Base-by-base conservation (phyloP, 2,113 vertebrate species). In the Megaptera novaeangliae region DNA sequence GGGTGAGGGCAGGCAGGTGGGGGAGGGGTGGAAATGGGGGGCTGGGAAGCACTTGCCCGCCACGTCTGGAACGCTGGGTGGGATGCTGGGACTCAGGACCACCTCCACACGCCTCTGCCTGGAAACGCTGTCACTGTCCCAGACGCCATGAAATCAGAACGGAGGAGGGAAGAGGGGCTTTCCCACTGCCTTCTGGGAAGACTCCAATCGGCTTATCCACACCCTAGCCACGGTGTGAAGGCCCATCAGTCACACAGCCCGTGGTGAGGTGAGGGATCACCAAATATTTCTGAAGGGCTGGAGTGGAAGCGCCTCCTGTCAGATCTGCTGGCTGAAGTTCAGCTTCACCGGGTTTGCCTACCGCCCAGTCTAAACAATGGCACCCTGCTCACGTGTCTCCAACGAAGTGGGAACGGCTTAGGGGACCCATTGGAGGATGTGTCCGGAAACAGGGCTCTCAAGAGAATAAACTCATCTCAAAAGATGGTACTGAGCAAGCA, bases 81-180 rank as follows among this genome's bases (percentile, higher is more conserved):
- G 94, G 44, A 87, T 2, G 23, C 72, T 11, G 44, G 29, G 13
- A 64, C n/a, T 89, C 61, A 80, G 13, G 39, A n/a, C 34, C 6
- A 1, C 25, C 61, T 87, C 63, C 82, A 66, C 23, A 52, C 31
- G 46, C 11, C 6, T 69, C 66, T 68, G 59, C 85, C 59, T 52
- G 23, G 15, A 64, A 80, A 68, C 36, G 17, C 31, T 92, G n/a
- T 68, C n/a, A n/a, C 27, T 66, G 46, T 21, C 46, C 39, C 71
- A 69, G 39, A 92, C 29, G 55, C 39, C 55, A 93, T 59, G 71
- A 90, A 81, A 78, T 95, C 66, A 89, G 41, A 84, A 83, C 39
- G 1, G 15, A 2, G 31, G 46, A 75, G 68, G n/a, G 57, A 7
- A 39, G 27, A 63, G 11, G 81, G 63, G 44, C 23, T 95, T 92